Evolutionary conservation across 2,113 vertebrate species (phyloP), one percentile per base, ranked within the genome.

Genomic region (Rhabdornis inornatus): DNA sequence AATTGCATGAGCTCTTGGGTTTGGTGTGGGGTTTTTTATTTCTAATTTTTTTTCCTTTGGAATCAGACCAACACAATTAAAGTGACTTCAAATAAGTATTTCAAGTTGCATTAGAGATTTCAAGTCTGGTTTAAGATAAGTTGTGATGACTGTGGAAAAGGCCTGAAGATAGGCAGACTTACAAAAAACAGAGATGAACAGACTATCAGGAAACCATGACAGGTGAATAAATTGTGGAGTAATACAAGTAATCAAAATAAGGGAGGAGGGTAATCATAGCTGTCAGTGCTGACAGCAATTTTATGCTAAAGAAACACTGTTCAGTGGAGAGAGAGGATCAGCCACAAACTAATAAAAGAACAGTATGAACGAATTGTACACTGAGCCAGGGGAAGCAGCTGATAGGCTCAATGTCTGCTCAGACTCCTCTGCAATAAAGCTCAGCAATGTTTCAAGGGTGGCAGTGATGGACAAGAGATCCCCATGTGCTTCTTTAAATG

Each of bases 301-400:
- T 81, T 57, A 68, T 82, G 66, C 28, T 80, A 92, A 90, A 87
- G 74, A 55, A 75, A 31, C 24, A 33, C 9, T 52, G 30, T 68
- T 89, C 76, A 59, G 56, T 10, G 28, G 60, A 74, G 90, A 85
- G 35, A 85, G 9, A 39, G 69, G 30, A 87, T 75, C 52, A 90
- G 47, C 27, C 70, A 59, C 49, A 90, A 84, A 94, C 49, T 85
- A 87, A 95, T 83, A 95, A 83, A 95, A 66, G 40, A 78, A 31
- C n/a, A 61, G 21, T 47, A 69, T 79, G 70, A 72, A 79, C 44
- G 4, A 42, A 35, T 15, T 21, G 39, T 11, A 56, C 53, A 30
- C 45, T 52, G 69, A 81, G 81, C 60, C n/a, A 13, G 17, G 33
- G 53, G 44, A 75, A 71, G 57, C 77, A 87, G 56, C 35, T 78